Base-by-base conservation (phyloP, 2,888 invertebrate genomes). In the Drosophila neotestacea region DNA sequence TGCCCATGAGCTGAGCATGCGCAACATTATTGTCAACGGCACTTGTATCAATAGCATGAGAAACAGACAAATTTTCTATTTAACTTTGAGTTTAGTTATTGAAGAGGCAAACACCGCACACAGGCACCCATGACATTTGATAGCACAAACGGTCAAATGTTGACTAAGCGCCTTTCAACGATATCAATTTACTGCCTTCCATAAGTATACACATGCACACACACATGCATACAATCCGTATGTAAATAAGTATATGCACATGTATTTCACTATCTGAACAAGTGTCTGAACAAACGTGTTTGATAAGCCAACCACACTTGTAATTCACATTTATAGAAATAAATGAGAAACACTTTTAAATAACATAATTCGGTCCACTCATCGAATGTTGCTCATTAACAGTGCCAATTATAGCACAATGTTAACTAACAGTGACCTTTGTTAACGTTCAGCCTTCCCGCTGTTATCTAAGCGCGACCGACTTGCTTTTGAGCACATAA, bases 101-200 rank as follows among this genome's bases (percentile, higher is more conserved):
- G 71, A 74, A 56, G 65, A 70, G 54, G 39, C 28, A 47, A 55
- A 42, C 44, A 50, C n/a, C 34, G 22, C n/a, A 39, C 36, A 59
- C 61, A 62, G 69, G 22, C 22, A 22, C 22, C 22, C 22, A 22
- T 89, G 89, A 82, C 89, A 89, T 87, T 89, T 88, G 85, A 89
- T 87, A 88, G 67, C 64, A 48, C 73, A 73, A 71, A 70, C 85
- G 89, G 87, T 87, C 89, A 83, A 77, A 85, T 86, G 69, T 55
- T 67, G 66, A 51, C 77, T 50, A 78, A 61, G 52, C 79, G 58
- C 47, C 56, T 46, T 41, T 11, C 62, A 46, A 54, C 50, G 61
- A 75, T 76, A 76, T 76, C 62, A 65, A 59, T 62, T 76, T 75
- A 61, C 70, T 54, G 56, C 61, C 56, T 63, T 47, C 51, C 28